Evolutionary conservation across 2,113 vertebrate genomes (phyloP), one percentile per base, ranked within the genome.

Genomic region (Ctenodactylus gundi): DNA sequence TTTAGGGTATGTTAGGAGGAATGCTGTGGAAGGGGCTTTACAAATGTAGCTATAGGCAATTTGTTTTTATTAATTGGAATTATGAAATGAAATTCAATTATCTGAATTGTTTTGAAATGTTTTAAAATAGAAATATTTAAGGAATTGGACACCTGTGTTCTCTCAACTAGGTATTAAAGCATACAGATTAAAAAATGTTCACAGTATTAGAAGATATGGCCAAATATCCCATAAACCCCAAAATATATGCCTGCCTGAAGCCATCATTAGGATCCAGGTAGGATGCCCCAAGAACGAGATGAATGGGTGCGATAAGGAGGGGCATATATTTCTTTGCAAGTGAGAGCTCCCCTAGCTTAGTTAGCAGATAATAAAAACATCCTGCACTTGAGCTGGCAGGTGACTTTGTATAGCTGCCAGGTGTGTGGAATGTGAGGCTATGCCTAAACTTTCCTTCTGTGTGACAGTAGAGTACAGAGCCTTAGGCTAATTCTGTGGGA

Each of bases 1-100:
- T 93, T 89, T 62, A 80, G 65, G 46, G 41, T 76, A 60, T 70
- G 94, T 95, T 1, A 68, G 72, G 73, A 85, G 80, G 94, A 93
- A 78, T 36, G 65, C n/a, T 49, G 62, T 90, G 81, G 95, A 93
- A 95, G 77, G 68, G 39, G 36, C 21, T 90, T 95, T 96, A 86
- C 53, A 82, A 83, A 80, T 27, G 25, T 51, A 36, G 51, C 65
- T 51, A 58, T 57, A 51, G 67, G 81, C 36, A 44, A 25, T 10
- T 93, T 88, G n/a, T 93, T 93, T 95, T 93, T 76, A 80, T 73
- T 55, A 88, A 87, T 51, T 84, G 94, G 83, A 49, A 68, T n/a
- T 88, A 85, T 1, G 0, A 53, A 41, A 41, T 14, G 1, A 12
- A 39, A 85, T 53, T 84, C 62, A 93, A 55, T 94, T 62, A 92